Evolutionary conservation across 1,140 invertebrate genomes (phyloP), one percentile per base, ranked within the genome.

Genomic region (Cherax quadricarinatus): DNA sequence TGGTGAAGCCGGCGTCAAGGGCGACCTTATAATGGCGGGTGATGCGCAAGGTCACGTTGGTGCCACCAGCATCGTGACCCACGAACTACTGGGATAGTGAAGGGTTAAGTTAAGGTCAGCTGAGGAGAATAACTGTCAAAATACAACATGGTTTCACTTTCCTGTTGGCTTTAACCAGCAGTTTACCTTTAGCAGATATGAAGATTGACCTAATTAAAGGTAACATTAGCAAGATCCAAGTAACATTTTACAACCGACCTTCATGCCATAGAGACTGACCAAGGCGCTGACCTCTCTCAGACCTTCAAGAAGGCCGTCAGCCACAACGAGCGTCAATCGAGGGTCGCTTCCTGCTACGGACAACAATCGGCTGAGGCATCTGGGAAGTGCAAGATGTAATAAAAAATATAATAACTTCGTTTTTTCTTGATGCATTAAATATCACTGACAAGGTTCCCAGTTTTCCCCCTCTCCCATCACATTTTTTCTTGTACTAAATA

Each of bases 11-110:
- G 3, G 60, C 30, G 7, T 84, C 51, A 24, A 93, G 41, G 12
- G 80, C 83, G 16, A 81, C 24, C 95, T 96, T 97, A 94, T 97
- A 97, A 94, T 97, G 96, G 89, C 97, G 96, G 30, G 96, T 96
- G 84, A 97, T 96, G 53, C 96, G 94, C 18, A 96, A 96, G 94
- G 92, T 89, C 3, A 89, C 82, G 83, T 93, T 86, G 24, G 21
- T 66, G 10, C 87, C 88, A 30, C 88, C 88, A 4, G 92, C 51
- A 24, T 92, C 82, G 81, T 88, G 81, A 14, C 62, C 82, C 70
- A 73, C 30, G 48, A 84, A 92, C 91, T 92, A 80, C 41, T 7
- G 48, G 24, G 24, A 51, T 21, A 30, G 53, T 18, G 24, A 60
- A 24, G 57, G 51, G 62, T 24, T 21, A 62, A 12, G 0, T 57